phyloP scores from a whole-genome alignment of 2,888 invertebrate species.

The Epinotia ramella region DNA sequence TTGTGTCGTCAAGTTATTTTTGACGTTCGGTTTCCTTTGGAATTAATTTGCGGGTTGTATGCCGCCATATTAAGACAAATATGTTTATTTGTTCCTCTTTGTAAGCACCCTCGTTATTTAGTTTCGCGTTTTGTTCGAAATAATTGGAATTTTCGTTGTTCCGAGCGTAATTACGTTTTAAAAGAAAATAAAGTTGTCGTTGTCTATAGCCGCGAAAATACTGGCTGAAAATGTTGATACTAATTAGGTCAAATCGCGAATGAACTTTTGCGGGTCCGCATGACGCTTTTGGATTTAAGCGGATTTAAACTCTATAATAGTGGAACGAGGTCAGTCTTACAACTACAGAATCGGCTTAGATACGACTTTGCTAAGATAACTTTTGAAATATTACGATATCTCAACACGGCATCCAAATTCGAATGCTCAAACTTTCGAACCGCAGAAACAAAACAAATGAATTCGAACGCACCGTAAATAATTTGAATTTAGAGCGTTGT shows the following conservation, averaged over 20 bases:
- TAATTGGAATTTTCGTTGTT: constrained; percentile 79
- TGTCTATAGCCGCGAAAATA: constrained; percentile 47
- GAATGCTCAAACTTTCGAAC: constrained; percentile 38
- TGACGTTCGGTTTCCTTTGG: constrained; percentile 69
- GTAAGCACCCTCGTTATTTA: constrained; percentile 62
- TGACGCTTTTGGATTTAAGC: neutral
- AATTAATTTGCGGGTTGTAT: constrained; percentile 73
- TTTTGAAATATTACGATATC: constrained; percentile 33
- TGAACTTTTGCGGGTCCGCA: neutral
- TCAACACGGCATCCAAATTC: constrained; percentile 36
- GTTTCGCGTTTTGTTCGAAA: constrained; percentile 69
- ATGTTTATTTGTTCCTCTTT: constrained; percentile 61
- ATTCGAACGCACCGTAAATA: constrained; percentile 44
- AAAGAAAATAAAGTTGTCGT: constrained; percentile 61
- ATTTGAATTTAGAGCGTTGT: constrained; percentile 44
- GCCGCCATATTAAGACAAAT: constrained; percentile 61
- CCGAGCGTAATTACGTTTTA: constrained; percentile 68
- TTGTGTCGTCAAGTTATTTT: constrained; percentile 72
- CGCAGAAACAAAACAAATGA: constrained; percentile 44
- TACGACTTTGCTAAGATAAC: neutral
- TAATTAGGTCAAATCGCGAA: constrained; percentile 39
- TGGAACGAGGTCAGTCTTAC: constrained; percentile 4
- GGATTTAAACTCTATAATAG: neutral
- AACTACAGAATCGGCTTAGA: neutral
- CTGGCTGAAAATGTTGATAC: constrained; percentile 38